Evolutionary conservation across 2,797 vertebrate species (phyloP).

Genomic region (Ptychadena robeensis): DNA sequence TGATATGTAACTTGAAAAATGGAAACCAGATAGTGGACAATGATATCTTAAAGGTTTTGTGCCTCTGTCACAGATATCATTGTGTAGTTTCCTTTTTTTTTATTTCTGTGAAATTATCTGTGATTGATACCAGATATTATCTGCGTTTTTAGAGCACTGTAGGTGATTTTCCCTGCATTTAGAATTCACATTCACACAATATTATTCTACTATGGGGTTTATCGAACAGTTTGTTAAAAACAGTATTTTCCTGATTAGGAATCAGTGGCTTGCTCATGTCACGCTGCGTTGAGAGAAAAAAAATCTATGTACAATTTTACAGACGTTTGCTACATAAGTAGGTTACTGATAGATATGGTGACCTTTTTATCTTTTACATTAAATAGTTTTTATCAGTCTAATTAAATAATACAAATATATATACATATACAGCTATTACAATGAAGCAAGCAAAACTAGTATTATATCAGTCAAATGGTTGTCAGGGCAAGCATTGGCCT

Average conservation of each 20-base stretch:
- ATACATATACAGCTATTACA: not conserved
- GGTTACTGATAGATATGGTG: constrained; percentile 14
- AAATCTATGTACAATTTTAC: constrained; percentile 49
- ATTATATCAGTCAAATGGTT: too few species aligned
- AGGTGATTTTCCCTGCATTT: constrained; percentile 23
- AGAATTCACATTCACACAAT: constrained; percentile 27
- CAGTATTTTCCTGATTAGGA: constrained; percentile 33
- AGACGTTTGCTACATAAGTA: constrained; percentile 10
- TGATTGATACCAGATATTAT: not conserved
- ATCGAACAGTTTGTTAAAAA: constrained; percentile 41
- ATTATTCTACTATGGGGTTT: not conserved
- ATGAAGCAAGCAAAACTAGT: not conserved
- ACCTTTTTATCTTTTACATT: constrained; percentile 15
- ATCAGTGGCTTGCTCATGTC: constrained; percentile 20
- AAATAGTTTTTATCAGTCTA: not conserved
- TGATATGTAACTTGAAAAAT: too few species aligned
- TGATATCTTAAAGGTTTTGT: too few species aligned
- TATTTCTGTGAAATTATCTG: too few species aligned
- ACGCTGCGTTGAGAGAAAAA: not conserved
- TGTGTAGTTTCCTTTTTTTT: too few species aligned
- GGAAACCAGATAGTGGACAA: too few species aligned
- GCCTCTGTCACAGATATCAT: too few species aligned
- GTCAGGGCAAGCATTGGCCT: not conserved
- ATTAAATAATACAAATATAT: not conserved
- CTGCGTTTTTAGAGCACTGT: not conserved